Evolutionary conservation across 2,113 vertebrate species (phyloP).

Genomic region (Hystrix brachyura): DNA sequence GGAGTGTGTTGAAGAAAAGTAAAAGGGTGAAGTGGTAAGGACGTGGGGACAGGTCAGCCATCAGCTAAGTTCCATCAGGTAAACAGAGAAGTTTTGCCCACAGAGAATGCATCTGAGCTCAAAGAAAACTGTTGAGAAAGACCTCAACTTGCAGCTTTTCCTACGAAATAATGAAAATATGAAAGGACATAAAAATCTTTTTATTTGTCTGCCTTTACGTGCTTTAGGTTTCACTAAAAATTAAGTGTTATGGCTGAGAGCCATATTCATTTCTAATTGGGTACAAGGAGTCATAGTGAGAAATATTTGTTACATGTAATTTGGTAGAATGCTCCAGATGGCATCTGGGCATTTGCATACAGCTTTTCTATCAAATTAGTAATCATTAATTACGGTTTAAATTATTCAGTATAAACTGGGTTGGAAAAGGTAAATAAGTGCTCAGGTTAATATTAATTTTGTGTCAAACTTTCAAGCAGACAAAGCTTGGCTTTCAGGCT

Average conservation of each 20-base stretch:
- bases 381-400: conserved; percentile 74
- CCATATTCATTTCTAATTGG: conserved; percentile 62
- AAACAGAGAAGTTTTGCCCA: neutral
- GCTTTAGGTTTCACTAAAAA: conserved; percentile 60
- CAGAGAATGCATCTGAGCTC: neutral
- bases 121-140: neutral
- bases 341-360: conserved; percentile 48
- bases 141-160: neutral
- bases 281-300: conserved; percentile 63
- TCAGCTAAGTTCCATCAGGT: neutral
- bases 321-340: conserved; percentile 70
- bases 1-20: neutral
- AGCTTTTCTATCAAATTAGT: conserved; percentile 64
- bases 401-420: conserved; percentile 57
- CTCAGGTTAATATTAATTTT: neutral
- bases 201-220: conserved; percentile 36
- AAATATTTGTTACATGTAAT: conserved; percentile 68
- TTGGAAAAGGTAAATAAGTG: conserved; percentile 40
- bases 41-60: rapidly evolving
- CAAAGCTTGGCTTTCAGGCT: neutral
- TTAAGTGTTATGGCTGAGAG: conserved; percentile 59
- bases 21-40: neutral
- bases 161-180: conserved; percentile 18
- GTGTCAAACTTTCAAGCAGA: conserved; percentile 44
- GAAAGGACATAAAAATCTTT: conserved; percentile 18